Conservation (phyloP, 1,140 invertebrate species). For the Neodiprion pinetum region DNA sequence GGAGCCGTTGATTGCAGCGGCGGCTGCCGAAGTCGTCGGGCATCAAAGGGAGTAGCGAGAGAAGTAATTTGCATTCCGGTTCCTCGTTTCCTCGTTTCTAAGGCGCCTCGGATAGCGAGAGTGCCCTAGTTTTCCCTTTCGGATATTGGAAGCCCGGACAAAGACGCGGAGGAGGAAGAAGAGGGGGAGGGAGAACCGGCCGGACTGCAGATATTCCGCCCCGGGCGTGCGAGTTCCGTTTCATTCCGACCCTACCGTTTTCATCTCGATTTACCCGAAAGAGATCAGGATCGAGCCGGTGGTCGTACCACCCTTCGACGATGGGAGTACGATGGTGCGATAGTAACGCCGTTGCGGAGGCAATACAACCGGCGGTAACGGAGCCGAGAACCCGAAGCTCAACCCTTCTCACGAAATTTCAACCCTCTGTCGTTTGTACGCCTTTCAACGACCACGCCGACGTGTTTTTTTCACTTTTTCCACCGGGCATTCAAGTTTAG, state of each 20-base stretch:
- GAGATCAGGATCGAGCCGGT: constrained; percentile 18
- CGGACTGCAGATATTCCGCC: background rate
- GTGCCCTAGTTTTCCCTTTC: constrained; percentile 14
- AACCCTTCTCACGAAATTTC: too few species aligned
- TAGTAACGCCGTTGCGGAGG: background rate
- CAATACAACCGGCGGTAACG: background rate
- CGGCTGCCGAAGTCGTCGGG: background rate
- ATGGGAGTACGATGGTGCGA: background rate
- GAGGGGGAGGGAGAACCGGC: background rate
- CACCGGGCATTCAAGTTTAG: too few species aligned
- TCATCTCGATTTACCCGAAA: constrained; percentile 34
- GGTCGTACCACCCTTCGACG: background rate
- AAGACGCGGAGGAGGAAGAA: background rate
- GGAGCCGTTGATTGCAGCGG: constrained; percentile 10
- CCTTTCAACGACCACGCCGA: too few species aligned
- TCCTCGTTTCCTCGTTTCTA: background rate
- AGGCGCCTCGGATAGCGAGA: background rate
- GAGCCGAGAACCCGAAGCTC: background rate
- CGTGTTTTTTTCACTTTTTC: too few species aligned
- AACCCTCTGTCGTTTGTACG: too few species aligned
- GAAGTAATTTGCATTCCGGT: constrained; percentile 12
- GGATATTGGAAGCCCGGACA: background rate
- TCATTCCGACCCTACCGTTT: constrained; percentile 14
- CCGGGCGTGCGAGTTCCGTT: constrained; percentile 8
- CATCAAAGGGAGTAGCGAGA: constrained; percentile 8